Evolutionary conservation across 2,113 vertebrate genomes (phyloP).

Genomic region (Cricetomys ansorgei): DNA sequence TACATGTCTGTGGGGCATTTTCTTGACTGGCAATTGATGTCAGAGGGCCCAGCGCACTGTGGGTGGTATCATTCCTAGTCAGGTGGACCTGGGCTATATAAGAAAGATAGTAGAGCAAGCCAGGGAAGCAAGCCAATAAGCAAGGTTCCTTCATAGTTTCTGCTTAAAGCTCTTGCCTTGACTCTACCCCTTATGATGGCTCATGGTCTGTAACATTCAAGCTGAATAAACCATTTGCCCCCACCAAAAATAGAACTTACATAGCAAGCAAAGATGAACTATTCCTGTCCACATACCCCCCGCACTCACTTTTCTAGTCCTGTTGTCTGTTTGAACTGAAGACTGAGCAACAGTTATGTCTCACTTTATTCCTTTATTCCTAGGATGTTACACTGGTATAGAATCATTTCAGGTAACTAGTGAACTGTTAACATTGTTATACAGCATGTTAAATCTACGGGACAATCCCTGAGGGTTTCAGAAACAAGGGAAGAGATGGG

Average conservation of each 20-base stretch:
- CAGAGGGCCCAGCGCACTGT: neutral
- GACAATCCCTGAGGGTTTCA: neutral
- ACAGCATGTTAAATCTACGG: conserved; percentile 42
- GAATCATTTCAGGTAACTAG: conserved; percentile 53
- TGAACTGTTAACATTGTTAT: conserved; percentile 60
- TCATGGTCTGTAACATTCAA: neutral
- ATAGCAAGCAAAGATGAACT: neutral
- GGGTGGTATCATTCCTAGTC: neutral
- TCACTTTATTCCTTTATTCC: conserved; percentile 68
- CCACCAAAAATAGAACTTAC: neutral
- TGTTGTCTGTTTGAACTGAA: conserved; percentile 24
- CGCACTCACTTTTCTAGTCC: neutral
- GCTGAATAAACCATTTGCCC: neutral
- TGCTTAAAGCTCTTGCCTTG: neutral
- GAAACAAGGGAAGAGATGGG: neutral
- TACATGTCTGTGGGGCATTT: neutral
- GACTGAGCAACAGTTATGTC: conserved; percentile 49
- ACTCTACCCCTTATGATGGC: neutral
- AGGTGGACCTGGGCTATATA: neutral
- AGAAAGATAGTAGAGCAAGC: neutral
- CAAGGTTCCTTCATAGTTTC: neutral
- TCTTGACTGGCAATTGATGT: neutral
- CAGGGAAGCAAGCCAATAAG: neutral
- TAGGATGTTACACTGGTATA: conserved; percentile 35
- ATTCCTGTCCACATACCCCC: neutral